Percentiles rank a stretch among this genome's conserved stretches.
Conservation (phyloP, 2,113 vertebrate genomes). For the Brachyistius frenatus region DNA sequence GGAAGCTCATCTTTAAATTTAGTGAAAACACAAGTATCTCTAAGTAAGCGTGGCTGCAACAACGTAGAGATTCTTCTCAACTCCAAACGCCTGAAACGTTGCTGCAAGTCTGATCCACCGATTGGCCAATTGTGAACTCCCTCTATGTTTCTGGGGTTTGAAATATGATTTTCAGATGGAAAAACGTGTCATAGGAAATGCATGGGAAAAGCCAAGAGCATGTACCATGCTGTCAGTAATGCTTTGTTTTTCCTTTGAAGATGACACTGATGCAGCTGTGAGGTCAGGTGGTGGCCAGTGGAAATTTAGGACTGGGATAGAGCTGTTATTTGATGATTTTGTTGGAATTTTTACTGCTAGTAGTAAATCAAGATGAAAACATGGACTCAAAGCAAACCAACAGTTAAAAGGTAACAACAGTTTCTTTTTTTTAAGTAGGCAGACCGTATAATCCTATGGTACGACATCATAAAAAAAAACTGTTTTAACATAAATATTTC, state of each 20-base stretch:
- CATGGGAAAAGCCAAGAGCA: conserved; percentile 56
- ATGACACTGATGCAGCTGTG: conserved; percentile 53
- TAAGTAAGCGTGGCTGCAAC: conserved; percentile 50
- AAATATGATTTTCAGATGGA: conserved; percentile 77
- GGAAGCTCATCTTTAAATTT: conserved; percentile 37
- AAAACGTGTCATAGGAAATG: conserved; percentile 64
- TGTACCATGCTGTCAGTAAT: conserved; percentile 51
- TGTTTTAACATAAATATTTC: no score
- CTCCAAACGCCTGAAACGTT: conserved; percentile 50
- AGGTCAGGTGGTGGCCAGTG: conserved; percentile 52
- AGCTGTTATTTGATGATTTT: conserved; percentile 27
- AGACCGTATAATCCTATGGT: not conserved
- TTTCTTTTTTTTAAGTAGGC: conserved; percentile 13
- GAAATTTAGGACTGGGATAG: conserved; percentile 31
- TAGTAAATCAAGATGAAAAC: conserved; percentile 46
- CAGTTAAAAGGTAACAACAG: conserved; percentile 13
- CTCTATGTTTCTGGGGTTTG: conserved; percentile 17
- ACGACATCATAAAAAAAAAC: no score
- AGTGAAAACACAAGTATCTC: conserved; percentile 24
- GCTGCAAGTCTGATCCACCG: conserved; percentile 41
- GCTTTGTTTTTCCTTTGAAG: conserved; percentile 59
- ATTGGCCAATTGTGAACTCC: conserved; percentile 74
- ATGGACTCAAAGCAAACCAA: conserved; percentile 12
- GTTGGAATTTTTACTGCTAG: conserved; percentile 38
- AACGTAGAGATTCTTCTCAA: conserved; percentile 47